Evolutionary conservation across 2,113 vertebrate genomes (phyloP).

Genomic region (Clarias macrocephalus): DNA sequence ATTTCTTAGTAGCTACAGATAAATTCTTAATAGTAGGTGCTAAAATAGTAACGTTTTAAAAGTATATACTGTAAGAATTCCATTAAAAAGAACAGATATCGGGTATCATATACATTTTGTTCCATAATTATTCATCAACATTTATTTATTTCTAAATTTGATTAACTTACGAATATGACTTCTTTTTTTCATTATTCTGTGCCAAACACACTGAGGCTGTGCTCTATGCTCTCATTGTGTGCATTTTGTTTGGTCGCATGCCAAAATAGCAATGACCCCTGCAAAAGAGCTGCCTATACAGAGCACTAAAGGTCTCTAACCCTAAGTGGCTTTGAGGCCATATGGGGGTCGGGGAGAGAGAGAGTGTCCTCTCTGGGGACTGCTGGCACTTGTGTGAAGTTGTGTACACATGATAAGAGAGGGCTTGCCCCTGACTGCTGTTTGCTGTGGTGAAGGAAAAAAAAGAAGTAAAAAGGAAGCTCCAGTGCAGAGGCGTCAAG

Average conservation of each 20-base stretch:
- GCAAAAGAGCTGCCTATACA: conserved; percentile 16
- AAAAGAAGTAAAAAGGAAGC: conserved; percentile 13
- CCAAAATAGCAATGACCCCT: conserved; percentile 43
- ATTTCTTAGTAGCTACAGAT: not conserved
- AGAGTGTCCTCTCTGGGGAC: conserved; percentile 25
- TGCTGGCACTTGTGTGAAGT: conserved; percentile 21
- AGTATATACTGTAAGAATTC: not conserved
- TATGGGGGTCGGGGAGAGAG: not conserved
- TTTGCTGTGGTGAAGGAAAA: not conserved
- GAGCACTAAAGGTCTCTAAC: conserved; percentile 30
- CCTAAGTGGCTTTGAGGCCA: conserved; percentile 41
- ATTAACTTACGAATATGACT: not conserved
- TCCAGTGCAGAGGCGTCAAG: conserved; percentile 41
- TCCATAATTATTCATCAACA: not conserved
- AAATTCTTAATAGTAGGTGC: not conserved
- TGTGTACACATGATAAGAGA: conserved; percentile 10
- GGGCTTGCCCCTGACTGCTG: conserved; percentile 4
- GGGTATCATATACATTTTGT: not conserved
- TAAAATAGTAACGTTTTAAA: not conserved
- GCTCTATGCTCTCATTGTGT: not conserved
- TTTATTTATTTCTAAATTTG: not conserved
- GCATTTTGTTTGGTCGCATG: conserved; percentile 36
- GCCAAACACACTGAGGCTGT: not conserved
- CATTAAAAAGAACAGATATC: not conserved
- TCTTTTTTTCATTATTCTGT: not conserved